Evolutionary conservation across 2,797 vertebrate species (phyloP).

Genomic region (Rachycentron canadum): DNA sequence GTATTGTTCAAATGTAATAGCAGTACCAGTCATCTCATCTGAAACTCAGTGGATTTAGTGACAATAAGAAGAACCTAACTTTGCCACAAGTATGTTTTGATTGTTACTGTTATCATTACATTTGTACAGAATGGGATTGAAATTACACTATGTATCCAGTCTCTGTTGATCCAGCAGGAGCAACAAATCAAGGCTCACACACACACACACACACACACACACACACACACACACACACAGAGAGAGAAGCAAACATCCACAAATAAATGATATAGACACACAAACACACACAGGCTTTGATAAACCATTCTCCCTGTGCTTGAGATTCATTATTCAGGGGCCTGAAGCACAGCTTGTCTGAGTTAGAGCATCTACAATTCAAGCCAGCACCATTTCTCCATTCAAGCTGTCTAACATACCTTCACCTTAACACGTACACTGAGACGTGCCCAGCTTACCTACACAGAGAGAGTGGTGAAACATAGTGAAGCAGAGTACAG

Average conservation of each 20-base stretch:
- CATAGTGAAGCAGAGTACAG: neutral
- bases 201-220: conserved; percentile 4
- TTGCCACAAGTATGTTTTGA: too few species aligned
- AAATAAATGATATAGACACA: conserved; percentile 22
- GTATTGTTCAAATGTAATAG: too few species aligned
- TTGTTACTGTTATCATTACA: neutral
- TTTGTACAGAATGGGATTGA: neutral
- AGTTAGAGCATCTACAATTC: conserved; percentile 77
- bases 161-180: neutral
- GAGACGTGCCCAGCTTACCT: conserved; percentile 40
- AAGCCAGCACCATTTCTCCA: conserved; percentile 59
- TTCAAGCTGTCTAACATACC: conserved; percentile 24
- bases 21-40: neutral
- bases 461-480: conserved; percentile 16
- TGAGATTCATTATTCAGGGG: conserved; percentile 77
- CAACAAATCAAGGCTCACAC: conserved; percentile 30
- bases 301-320: conserved; percentile 61
- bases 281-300: conserved; percentile 21
- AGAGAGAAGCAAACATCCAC: conserved; percentile 9
- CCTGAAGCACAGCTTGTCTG: conserved; percentile 70
- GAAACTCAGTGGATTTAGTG: neutral
- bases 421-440: conserved; percentile 8
- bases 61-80: too few species aligned
- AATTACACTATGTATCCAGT: neutral
- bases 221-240: conserved; percentile 12